A percentile compares a stretch with the other conserved stretches of the same genome.
phyloP scores from a whole-genome alignment of 2,888 invertebrate species.

The Oconnorella tubifera region DNA sequence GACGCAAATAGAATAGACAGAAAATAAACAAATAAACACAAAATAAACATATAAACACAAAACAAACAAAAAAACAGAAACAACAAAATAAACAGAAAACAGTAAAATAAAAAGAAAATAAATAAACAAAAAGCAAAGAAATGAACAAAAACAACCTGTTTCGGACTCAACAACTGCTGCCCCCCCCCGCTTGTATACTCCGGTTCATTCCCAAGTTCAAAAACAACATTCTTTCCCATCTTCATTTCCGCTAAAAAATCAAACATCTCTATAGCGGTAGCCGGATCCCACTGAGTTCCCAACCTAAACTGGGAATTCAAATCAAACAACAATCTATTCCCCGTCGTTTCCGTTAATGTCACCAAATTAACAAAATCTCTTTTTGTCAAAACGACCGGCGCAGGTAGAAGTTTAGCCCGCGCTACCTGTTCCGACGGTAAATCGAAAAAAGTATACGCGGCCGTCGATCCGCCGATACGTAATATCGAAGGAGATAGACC shows the following conservation, averaged over 20 bases:
- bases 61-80: no score
- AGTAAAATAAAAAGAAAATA: no score
- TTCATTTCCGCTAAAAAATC: neutral
- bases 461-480: neutral
- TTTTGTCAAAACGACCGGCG: neutral
- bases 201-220: neutral
- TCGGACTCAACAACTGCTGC: neutral
- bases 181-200: no score
- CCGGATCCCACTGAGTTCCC: neutral
- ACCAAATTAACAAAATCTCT: neutral
- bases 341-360: neutral
- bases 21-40: no score
- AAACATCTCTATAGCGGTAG: neutral
- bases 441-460: neutral
- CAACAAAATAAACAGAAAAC: no score
- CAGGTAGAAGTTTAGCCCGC: neutral
- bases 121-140: no score
- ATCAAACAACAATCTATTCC: neutral
- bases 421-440: neutral
- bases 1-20: no score
- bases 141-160: no score
- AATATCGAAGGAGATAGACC: neutral
- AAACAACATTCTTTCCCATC: neutral
- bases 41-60: no score
- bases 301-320: neutral